Evolutionary conservation across 2,797 vertebrate genomes (phyloP), one percentile per base, ranked within the genome.

Genomic region (Lemur catta): DNA sequence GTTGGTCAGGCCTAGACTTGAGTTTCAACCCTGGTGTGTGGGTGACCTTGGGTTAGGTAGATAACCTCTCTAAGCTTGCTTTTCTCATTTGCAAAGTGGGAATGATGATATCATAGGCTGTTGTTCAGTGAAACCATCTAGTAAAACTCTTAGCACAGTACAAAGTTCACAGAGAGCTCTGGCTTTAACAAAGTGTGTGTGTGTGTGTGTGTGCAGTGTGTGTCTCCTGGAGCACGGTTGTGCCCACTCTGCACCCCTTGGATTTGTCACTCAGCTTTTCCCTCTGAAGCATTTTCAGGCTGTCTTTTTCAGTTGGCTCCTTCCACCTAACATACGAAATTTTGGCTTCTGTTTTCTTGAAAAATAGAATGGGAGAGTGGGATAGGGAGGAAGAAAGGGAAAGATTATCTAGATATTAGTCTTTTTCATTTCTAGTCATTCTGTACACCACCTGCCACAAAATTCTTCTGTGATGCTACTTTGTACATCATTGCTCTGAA

Each of bases 191-290:
- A 43, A 41, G 8, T 18, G 5, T 4, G 14, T 52, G 65, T 59
- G 0, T 15, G 65, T n/a, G 12, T 15, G 3, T 69, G 0, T 5
- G 0, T 15, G 65, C n/a, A 12, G 0, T 5, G 0, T 15, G 65
- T n/a, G 12, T 15, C 3, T 69, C 28, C 0, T 3, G 8, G 13
- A 71, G 18, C 17, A 7, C 9, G 2, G 13, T 12, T 13, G 0
- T 61, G 15, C 9, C 33, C 11, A 2, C 35, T 13, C 35, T 11
- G 10, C n/a, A 46, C 12, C 52, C 41, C 59, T 33, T n/a, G 14
- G 48, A 57, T 35, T 26, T 57, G 43, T 48, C 59, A 1, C 24
- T 30, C 46, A 7, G 20, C 4, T 75, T 67, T 48, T 24, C 90
- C 46, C 38, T 78, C 72, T 15, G 14, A 18, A 33, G 8, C 43